phyloP scores from a whole-genome alignment of 35 echinoderm and acorn worm genomes.

The Amphiura filiformis region DNA sequence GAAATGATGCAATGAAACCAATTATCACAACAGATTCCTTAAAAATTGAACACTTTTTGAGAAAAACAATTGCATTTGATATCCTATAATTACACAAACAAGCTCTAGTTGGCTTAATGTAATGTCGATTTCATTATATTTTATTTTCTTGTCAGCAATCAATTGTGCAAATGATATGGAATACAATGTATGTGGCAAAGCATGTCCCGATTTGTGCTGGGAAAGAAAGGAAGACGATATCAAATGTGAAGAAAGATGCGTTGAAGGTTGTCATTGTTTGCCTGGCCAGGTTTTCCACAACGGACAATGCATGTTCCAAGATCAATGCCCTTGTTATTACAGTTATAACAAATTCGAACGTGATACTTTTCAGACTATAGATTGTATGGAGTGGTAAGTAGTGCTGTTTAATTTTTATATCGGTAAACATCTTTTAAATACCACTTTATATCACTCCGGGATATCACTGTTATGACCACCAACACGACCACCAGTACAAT shows the following conservation, averaged over 20 bases:
- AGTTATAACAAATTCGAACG: background rate
- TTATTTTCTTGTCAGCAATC: too few species aligned
- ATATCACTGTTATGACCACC: too few species aligned
- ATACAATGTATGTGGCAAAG: constrained; percentile 64
- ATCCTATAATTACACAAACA: too few species aligned
- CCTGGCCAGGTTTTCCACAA: constrained; percentile 33
- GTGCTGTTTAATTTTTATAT: background rate
- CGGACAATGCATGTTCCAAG: constrained; percentile 21
- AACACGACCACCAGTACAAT: too few species aligned
- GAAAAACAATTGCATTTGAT: too few species aligned
- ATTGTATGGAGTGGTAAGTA: constrained; percentile 26
- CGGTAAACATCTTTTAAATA: background rate
- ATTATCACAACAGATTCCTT: too few species aligned
- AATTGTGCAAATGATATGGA: constrained; percentile 46
- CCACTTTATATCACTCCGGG: too few species aligned
- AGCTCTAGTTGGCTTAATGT: too few species aligned
- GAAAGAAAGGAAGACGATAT: background rate
- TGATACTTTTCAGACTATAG: background rate
- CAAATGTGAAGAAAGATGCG: constrained; percentile 38
- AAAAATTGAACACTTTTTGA: too few species aligned
- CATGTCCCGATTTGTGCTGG: constrained; percentile 45
- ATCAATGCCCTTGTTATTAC: constrained; percentile 34
- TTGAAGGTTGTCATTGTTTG: constrained; percentile 78
- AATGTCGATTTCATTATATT: too few species aligned
- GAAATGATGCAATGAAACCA: too few species aligned